Evolutionary conservation across 2,888 invertebrate species (phyloP).

Genomic region (Pardosa pseudoannulata): DNA sequence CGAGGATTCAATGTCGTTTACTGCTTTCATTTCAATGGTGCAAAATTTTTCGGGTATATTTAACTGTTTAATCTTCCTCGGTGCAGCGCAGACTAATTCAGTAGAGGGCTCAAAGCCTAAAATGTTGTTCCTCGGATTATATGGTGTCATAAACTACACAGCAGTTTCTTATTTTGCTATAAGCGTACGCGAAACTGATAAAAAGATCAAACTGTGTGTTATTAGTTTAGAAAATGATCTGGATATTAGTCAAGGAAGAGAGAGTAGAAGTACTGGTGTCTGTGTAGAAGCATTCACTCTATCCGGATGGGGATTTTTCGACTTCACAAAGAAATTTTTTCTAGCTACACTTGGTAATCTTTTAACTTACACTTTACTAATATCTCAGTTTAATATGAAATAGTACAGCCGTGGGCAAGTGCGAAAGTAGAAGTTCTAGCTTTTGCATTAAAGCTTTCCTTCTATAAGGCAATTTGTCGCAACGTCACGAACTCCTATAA

Average conservation of each 20-base stretch:
- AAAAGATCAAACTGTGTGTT: neutral
- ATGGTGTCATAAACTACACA: neutral
- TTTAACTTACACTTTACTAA: neutral
- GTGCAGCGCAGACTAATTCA: neutral
- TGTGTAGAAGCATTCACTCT: neutral
- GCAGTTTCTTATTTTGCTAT: neutral
- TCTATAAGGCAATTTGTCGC: no score
- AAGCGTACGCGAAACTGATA: neutral
- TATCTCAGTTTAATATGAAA: neutral
- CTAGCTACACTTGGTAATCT: neutral
- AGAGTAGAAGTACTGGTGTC: neutral
- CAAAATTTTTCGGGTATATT: neutral
- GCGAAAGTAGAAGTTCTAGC: no score
- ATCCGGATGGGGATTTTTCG: neutral
- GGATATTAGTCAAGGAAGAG: no score
- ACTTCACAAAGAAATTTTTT: neutral
- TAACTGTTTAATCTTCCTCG: neutral
- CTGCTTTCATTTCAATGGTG: neutral
- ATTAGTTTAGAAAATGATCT: neutral
- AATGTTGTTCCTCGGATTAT: neutral
- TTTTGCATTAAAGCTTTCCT: no score
- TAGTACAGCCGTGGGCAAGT: no score
- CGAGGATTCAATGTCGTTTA: neutral
- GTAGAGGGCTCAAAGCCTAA: neutral
- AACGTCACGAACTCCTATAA: no score